Conservation (phyloP, 2,888 invertebrate species). For the Sclerodermus sp. region DNA sequence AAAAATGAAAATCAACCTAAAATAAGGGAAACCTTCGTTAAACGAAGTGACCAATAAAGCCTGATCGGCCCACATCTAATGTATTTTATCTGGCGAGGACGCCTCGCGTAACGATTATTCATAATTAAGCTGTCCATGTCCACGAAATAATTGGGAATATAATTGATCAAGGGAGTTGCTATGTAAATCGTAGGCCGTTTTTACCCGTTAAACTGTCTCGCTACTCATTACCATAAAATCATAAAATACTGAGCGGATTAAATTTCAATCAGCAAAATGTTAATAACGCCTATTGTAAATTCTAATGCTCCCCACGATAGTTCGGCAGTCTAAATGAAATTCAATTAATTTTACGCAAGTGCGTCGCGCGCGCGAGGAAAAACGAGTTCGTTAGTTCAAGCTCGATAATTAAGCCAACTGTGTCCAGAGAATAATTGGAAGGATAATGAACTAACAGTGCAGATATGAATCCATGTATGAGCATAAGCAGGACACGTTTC, state of each 20-base stretch:
- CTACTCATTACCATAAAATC: constrained; percentile 4
- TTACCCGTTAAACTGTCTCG: constrained; percentile 5
- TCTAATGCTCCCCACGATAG: constrained; percentile 6
- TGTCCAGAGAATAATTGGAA: constrained; percentile 24
- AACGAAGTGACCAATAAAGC: no score
- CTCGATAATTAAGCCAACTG: constrained; percentile 24
- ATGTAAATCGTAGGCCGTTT: constrained; percentile 2
- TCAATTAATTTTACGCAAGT: constrained; percentile 28
- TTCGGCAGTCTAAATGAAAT: constrained; percentile 22
- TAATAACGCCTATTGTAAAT: constrained; percentile 14
- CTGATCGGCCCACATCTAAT: no score
- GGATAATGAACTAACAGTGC: constrained; percentile 23
- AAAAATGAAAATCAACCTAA: no score
- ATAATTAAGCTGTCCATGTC: no score
- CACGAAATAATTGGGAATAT: constrained; percentile 16
- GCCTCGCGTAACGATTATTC: no score
- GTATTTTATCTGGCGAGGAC: no score
- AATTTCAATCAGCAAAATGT: constrained; percentile 21
- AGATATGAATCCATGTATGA: no score
- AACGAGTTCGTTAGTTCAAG: constrained; percentile 15
- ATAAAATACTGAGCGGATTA: constrained; percentile 13
- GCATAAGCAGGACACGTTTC: no score
- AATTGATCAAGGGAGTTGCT: constrained; percentile 10
- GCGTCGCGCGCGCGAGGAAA: constrained; percentile 13
- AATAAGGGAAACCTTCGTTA: no score